These are phyloP conservation scores for Chloroceryle amazona DNA, from an alignment of 2,797 vertebrate species.

Conservation along the genomic window DNA sequence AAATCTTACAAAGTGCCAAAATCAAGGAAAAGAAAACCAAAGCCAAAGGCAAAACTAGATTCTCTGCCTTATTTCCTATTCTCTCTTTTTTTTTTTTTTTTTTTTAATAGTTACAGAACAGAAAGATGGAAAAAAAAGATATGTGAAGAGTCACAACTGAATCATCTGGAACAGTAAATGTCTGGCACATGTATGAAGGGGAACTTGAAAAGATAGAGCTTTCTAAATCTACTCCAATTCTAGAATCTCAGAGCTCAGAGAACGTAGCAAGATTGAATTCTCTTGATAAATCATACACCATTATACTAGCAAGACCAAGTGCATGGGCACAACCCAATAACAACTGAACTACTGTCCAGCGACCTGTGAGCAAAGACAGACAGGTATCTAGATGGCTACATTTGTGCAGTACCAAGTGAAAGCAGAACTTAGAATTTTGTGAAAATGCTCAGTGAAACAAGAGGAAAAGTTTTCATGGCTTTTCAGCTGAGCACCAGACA, in stretches of 20 bases:
- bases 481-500: neutral
- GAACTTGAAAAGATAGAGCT: neutral
- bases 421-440: neutral
- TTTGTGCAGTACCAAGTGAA: neutral
- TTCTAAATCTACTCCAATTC: neutral
- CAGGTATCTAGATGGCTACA: neutral
- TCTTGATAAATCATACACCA: neutral
- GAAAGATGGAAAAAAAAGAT: neutral
- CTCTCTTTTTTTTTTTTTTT: neutral
- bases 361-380: neutral
- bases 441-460: neutral
- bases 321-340: neutral
- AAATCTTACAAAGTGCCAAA: conserved; percentile 13
- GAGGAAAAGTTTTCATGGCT: neutral
- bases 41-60: neutral
- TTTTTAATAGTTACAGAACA: neutral
- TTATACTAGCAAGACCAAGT: neutral
- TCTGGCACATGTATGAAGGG: neutral
- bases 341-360: neutral
- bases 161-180: neutral
- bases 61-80: neutral
- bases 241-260: neutral
- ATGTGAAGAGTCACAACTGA: neutral
- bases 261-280: neutral
- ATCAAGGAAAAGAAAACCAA: neutral